Evolutionary conservation across 2,797 vertebrate species (phyloP).

Genomic region (Ambastaia sidthimunki): DNA sequence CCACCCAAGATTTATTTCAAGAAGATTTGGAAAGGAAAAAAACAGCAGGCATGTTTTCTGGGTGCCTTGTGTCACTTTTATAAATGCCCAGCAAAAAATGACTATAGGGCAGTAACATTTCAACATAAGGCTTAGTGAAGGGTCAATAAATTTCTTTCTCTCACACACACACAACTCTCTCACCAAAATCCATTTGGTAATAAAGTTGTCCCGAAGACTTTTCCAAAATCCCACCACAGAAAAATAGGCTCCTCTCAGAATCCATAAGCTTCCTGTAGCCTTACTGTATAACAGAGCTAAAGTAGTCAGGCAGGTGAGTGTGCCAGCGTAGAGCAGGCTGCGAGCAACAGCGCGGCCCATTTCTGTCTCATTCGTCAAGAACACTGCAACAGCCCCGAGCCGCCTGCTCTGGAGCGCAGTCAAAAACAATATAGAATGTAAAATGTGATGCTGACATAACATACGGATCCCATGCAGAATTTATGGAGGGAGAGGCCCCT

Average conservation of each 20-base stretch:
- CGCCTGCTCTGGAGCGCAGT: conserved; percentile 36
- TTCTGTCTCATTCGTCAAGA: conserved; percentile 42
- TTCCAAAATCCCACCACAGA: conserved; percentile 19
- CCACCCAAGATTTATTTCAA: too few relatives aligned
- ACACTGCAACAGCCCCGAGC: conserved; percentile 27
- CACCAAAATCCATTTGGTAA: conserved; percentile 14
- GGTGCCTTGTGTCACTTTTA: background rate
- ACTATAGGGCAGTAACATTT: background rate
- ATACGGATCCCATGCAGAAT: conserved; percentile 37
- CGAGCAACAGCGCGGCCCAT: conserved; percentile 7
- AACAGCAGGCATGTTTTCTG: background rate
- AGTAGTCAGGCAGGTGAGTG: conserved; percentile 23
- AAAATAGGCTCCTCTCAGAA: conserved; percentile 26
- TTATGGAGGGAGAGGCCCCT: conserved; percentile 24
- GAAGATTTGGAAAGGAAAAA: background rate
- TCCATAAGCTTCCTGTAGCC: conserved; percentile 7
- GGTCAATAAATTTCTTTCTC: background rate
- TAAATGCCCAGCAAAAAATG: background rate
- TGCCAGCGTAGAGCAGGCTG: background rate
- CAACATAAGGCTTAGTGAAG: background rate
- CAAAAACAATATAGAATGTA: conserved; percentile 54
- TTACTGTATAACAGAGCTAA: background rate
- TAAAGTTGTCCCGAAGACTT: conserved; percentile 10
- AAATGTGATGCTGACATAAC: conserved; percentile 39
- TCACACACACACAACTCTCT: too few relatives aligned